These are phyloP conservation scores for Drosophila baimaii DNA, from an alignment of 1,140 invertebrate species.

Conservation along the genomic window DNA sequence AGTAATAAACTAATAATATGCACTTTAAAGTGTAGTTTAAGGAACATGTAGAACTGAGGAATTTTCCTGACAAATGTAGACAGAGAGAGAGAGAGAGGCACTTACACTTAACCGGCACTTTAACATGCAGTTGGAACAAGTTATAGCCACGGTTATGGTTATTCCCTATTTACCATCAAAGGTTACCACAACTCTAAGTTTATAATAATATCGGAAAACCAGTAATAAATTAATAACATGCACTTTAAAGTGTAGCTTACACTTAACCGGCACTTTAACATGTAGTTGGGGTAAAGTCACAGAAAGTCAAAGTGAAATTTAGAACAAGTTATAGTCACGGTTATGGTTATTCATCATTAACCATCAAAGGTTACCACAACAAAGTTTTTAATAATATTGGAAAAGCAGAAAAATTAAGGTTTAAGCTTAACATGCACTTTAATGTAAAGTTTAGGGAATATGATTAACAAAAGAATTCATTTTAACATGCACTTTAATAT, in stretches of 20 bases:
- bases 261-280: not conserved
- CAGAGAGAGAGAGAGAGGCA: not conserved
- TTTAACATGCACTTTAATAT: not conserved
- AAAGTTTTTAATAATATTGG: not conserved
- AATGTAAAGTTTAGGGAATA: no score
- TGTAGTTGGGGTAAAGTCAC: not conserved
- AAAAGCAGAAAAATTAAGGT: not conserved
- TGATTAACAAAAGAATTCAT: no score
- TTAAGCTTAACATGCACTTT: no score
- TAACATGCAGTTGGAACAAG: no score
- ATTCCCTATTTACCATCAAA: no score
- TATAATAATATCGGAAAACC: no score
- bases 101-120: not conserved
- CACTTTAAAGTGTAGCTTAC: not conserved
- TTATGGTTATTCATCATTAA: not conserved
- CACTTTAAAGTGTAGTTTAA: no score
- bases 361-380: no score
- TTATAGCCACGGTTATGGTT: no score
- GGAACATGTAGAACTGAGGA: not conserved
- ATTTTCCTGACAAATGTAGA: no score
- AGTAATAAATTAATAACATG: no score
- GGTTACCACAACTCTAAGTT: no score
- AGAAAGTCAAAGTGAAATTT: not conserved
- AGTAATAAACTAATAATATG: not conserved
- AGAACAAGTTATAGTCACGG: not conserved